Base-by-base conservation (phyloP, 2,797 vertebrate genomes). In the Tinamus major region DNA sequence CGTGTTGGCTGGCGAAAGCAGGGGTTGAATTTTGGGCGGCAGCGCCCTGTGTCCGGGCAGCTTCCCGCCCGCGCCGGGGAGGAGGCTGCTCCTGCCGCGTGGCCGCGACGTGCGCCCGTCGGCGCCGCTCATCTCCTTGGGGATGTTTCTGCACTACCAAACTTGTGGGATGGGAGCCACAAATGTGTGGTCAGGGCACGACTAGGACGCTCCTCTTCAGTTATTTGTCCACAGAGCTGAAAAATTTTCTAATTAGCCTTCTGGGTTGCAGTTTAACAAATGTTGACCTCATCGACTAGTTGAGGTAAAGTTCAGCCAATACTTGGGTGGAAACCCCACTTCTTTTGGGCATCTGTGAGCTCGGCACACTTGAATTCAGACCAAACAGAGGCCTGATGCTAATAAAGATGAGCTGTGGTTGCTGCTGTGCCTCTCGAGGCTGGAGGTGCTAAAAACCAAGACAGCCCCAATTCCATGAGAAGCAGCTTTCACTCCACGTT, bases 1-100 rank as follows among this genome's bases (percentile, higher is more conserved):
- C 6, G 27, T 89, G 77, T 72, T 85, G 70, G 61, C 59, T 64
- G 29, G 77, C 9, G 78, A 41, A 74, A 85, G 9, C 19, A 75
- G 69, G 82, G 67, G 44, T 58, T 80, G 74, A 17, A 8, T 88
- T 90, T 89, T 83, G 58, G 62, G 11, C 53, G 58, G 42, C 49
- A 55, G 8, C 23, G 85, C 90, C 59, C 33, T 65, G 55, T 83
- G 80, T 44, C 49, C 33, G 68, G 72, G 74, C 29, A 53, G 19
- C 58, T 93, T 80, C 67, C 17, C 33, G 29, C 31, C 31, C 74
- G 58, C 3, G 48, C 70, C 70, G 48, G 49, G 83, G 24, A 1
- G 4, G 53, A 48, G 58, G 19, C 19, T 69, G 63, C 41, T 90
- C 62, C 71, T 88, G 55, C 87, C 53, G 48, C 35, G 39, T 51